A percentile compares a stretch with the other conserved stretches of the same genome.
Conservation (phyloP, 1,140 invertebrate genomes). For the Drosophila lacteicornis region DNA sequence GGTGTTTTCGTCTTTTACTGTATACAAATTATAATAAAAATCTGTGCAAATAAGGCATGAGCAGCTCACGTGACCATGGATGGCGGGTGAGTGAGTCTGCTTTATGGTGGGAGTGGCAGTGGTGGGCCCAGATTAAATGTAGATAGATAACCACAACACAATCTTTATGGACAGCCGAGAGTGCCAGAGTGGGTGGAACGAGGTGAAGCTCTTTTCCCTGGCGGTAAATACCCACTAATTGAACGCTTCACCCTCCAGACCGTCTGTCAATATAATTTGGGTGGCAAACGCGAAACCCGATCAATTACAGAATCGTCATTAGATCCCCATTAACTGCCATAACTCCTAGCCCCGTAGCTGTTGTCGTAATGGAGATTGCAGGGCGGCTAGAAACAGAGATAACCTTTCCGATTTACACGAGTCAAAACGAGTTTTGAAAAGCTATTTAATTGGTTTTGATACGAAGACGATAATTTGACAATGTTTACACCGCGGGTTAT, state of each 20-base stretch:
- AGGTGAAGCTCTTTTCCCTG: conserved; percentile 8
- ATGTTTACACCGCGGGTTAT: conserved; percentile 4
- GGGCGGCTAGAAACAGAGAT: background rate
- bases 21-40: conserved; percentile 44
- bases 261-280: conserved; percentile 39
- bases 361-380: conserved; percentile 27
- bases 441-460: conserved; percentile 12
- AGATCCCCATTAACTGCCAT: conserved; percentile 37
- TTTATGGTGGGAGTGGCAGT: conserved; percentile 20
- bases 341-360: conserved; percentile 24
- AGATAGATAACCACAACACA: conserved; percentile 26
- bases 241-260: conserved; percentile 14
- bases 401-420: conserved; percentile 24
- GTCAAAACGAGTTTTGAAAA: conserved; percentile 12
- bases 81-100: conserved; percentile 8
- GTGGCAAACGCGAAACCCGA: conserved; percentile 9
- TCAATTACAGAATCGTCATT: conserved; percentile 20
- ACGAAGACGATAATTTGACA: conserved; percentile 1
- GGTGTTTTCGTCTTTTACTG: conserved; percentile 25
- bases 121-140: conserved; percentile 28
- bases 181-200: conserved; percentile 2
- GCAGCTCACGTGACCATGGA: conserved; percentile 34
- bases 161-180: conserved; percentile 43
- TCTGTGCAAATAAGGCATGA: conserved; percentile 42
- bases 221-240: conserved; percentile 14